Base-by-base conservation (phyloP, 2,797 vertebrate genomes). In the Cuniculus paca region DNA sequence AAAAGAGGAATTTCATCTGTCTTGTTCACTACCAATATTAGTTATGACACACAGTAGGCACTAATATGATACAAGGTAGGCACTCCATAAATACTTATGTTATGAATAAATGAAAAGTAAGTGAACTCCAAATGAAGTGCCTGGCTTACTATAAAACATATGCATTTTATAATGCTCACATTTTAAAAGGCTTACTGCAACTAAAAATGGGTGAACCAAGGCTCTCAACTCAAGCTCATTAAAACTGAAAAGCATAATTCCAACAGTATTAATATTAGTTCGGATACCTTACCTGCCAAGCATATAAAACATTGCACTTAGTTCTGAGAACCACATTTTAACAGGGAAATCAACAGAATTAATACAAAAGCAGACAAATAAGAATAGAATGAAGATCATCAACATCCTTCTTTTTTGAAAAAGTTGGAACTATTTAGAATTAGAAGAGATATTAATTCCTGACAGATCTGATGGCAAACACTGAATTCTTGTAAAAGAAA, bases 401-500 rank as follows among this genome's bases (percentile, higher is more conserved):
- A 68, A 80, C 16, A 70, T 2, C n/a, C 13, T n/a, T 77, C 36
- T 39, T 13, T 61, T 63, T 20, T 60, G n/a, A 77, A 63, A 36
- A 77, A 74, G 4, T 2, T 65, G 72, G 6, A 17, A 84, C 22
- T n/a, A 1, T 34, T 88, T 48, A 54, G 52, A 78, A 83, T 28
- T n/a, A 65, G 34, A 91, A 22, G 56, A 6, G 31, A 6, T 39
- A n/a, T 10, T 65, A 79, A 83, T n/a, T 60, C 13, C 36, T 68
- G 81, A 61, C 3, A 75, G 56, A 17, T 26, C 26, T 63, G 75
- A 77, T 1, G 31, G 50, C 5, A 16, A 61, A 89, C 56, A 48
- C 22, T 20, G 31, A 92, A 86, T 81, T 70, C 48, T 84, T 48
- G 4, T 89, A 34, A 82, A 86, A 80, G 52, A 87, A 96, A 95